These are phyloP conservation scores for Nemapogon koenigi DNA, from an alignment of 2,888 invertebrate species.

Conservation along the genomic window DNA sequence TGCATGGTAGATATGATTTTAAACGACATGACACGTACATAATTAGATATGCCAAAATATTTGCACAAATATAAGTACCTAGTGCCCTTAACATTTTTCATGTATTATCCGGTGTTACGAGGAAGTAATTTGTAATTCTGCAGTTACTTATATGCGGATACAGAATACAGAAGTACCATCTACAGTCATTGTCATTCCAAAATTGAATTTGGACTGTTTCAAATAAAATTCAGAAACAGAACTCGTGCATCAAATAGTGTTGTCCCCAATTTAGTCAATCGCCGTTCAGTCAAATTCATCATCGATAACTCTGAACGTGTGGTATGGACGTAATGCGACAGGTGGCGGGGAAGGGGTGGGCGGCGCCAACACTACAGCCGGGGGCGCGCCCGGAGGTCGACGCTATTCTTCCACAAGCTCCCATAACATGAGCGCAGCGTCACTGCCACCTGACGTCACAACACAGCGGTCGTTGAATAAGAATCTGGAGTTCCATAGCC, in stretches of 20 bases:
- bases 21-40: too few species aligned
- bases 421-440: slow-evolving; percentile 92
- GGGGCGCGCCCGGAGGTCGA: slow-evolving; percentile 33
- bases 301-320: slow-evolving; percentile 44
- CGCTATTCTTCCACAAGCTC: slow-evolving; percentile 82
- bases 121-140: too few species aligned
- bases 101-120: too few species aligned
- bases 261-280: neutral
- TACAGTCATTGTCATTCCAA: neutral
- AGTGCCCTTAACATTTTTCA: too few species aligned
- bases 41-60: too few species aligned
- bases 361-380: slow-evolving; percentile 42
- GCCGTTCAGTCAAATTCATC: slow-evolving; percentile 45
- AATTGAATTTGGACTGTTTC: neutral
- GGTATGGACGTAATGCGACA: slow-evolving; percentile 27
- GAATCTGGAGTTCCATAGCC: slow-evolving; percentile 81
- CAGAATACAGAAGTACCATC: too few species aligned
- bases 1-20: too few species aligned
- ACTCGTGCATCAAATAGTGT: too few species aligned
- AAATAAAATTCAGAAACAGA: neutral
- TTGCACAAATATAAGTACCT: too few species aligned
- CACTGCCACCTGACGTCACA: slow-evolving; percentile 85
- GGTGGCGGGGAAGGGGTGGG: slow-evolving; percentile 50
- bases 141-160: too few species aligned
- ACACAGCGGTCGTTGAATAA: slow-evolving; percentile 86